Percentiles rank a stretch among this genome's conserved stretches.
These are phyloP conservation scores for Pentalonia nigronervosa DNA, from an alignment of 1,140 invertebrate species.

Conservation along the genomic window DNA sequence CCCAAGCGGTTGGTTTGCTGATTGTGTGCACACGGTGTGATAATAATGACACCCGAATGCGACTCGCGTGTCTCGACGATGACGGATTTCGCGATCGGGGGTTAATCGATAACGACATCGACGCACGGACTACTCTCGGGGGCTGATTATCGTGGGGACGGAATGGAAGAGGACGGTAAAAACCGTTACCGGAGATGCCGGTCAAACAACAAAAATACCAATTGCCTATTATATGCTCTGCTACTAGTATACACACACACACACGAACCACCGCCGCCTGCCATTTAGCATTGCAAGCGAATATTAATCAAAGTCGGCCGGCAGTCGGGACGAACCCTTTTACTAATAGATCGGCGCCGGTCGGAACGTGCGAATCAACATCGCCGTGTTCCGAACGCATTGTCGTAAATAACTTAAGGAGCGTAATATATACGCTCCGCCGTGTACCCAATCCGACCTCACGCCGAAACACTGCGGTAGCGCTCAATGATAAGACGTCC, in stretches of 20 bases:
- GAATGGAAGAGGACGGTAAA: not conserved
- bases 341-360: not conserved
- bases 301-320: constrained; percentile 9
- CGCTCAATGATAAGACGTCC: not conserved
- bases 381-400: not conserved
- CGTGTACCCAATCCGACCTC: too few species aligned
- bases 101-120: not conserved
- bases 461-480: not conserved
- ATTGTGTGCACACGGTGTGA: too few species aligned
- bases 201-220: not conserved
- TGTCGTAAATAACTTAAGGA: not conserved
- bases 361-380: not conserved
- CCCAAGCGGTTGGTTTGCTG: too few species aligned
- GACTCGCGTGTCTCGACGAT: too few species aligned
- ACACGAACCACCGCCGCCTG: not conserved
- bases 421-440: not conserved
- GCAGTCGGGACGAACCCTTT: not conserved
- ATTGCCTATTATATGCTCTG: not conserved
- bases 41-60: too few species aligned
- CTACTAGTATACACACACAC: not conserved
- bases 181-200: not conserved
- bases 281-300: not conserved
- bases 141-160: too few species aligned
- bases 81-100: too few species aligned
- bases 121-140: too few species aligned